Evolutionary conservation across 2,797 vertebrate genomes (phyloP).

Genomic region (Chaenodraco wilsoni): DNA sequence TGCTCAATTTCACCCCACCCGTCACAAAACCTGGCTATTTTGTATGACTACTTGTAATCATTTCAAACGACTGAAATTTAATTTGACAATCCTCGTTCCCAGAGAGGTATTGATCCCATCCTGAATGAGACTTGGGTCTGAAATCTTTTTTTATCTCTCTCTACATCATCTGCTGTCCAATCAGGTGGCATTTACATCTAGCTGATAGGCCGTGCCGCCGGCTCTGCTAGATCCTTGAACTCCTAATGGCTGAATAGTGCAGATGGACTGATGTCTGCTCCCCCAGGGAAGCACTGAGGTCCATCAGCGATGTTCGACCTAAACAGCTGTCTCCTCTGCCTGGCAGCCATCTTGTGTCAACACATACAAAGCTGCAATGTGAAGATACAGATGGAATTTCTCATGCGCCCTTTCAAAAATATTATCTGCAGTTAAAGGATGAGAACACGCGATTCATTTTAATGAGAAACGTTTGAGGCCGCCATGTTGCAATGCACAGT

Average conservation of each 20-base stretch:
- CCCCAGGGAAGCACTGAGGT: slow-evolving; percentile 61
- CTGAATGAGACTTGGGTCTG: slow-evolving; percentile 51
- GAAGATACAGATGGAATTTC: slow-evolving; percentile 45
- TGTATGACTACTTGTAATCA: slow-evolving; percentile 79
- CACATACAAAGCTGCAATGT: slow-evolving; percentile 48
- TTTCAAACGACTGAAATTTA: slow-evolving; percentile 83
- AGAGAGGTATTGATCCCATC: slow-evolving; percentile 79
- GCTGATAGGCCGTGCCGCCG: slow-evolving; percentile 44
- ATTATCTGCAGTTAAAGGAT: slow-evolving; percentile 28
- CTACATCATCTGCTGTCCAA: slow-evolving; percentile 67
- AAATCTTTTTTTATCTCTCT: slow-evolving; percentile 73
- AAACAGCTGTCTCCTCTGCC: slow-evolving; percentile 66
- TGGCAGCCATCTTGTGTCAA: slow-evolving; percentile 62
- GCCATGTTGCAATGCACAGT: slow-evolving; percentile 32
- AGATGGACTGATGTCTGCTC: slow-evolving; percentile 71
- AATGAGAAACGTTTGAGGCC: slow-evolving; percentile 44
- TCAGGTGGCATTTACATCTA: slow-evolving; percentile 70
- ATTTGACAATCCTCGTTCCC: slow-evolving; percentile 81
- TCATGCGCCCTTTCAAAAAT: slow-evolving; percentile 36
- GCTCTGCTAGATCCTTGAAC: slow-evolving; percentile 60
- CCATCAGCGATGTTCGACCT: slow-evolving; percentile 53
- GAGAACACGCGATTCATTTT: slow-evolving; percentile 32
- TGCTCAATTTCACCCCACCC: slow-evolving; percentile 68
- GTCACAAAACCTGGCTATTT: slow-evolving; percentile 73
- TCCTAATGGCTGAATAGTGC: slow-evolving; percentile 70